Evolutionary conservation across 2,888 invertebrate genomes (phyloP).

Genomic region (Melanophora roralis): DNA sequence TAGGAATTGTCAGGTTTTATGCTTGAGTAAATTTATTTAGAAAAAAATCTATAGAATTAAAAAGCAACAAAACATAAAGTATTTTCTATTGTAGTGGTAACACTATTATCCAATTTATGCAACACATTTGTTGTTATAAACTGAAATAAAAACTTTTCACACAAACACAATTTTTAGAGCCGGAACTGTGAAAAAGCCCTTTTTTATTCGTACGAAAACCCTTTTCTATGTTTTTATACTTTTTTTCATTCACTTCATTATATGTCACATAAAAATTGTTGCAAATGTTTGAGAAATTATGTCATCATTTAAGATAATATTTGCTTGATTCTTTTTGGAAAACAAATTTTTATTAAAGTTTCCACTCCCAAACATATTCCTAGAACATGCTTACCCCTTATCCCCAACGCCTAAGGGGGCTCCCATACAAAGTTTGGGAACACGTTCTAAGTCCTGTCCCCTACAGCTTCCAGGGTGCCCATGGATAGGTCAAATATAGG

Average conservation of each 20-base stretch:
- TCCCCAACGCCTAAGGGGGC: too few species aligned
- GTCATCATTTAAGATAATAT: slow-evolving; percentile 25
- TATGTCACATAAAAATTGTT: slow-evolving; percentile 38
- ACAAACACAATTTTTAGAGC: slow-evolving; percentile 27
- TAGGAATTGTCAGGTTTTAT: slow-evolving; percentile 51
- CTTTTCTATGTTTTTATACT: slow-evolving; percentile 4
- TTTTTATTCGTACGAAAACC: slow-evolving; percentile 27
- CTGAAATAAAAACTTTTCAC: slow-evolving; percentile 36
- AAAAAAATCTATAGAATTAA: slow-evolving; percentile 8
- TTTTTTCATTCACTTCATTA: slow-evolving; percentile 31
- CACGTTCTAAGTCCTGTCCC: too few species aligned
- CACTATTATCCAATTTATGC: slow-evolving; percentile 14
- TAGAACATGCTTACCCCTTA: too few species aligned
- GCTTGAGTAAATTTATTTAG: slow-evolving; percentile 45
- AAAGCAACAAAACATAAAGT: background rate
- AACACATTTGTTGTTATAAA: slow-evolving; percentile 26
- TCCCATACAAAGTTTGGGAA: too few species aligned
- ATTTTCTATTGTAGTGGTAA: slow-evolving; percentile 35
- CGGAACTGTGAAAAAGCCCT: slow-evolving; percentile 9
- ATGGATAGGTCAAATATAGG: too few species aligned
- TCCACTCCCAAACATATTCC: too few species aligned
- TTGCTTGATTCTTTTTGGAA: background rate
- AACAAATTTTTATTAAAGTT: background rate
- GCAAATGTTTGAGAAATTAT: slow-evolving; percentile 49
- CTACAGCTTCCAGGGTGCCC: too few species aligned